Evolutionary conservation across 2,113 vertebrate genomes (phyloP).

Genomic region (Saimiri boliviensis): DNA sequence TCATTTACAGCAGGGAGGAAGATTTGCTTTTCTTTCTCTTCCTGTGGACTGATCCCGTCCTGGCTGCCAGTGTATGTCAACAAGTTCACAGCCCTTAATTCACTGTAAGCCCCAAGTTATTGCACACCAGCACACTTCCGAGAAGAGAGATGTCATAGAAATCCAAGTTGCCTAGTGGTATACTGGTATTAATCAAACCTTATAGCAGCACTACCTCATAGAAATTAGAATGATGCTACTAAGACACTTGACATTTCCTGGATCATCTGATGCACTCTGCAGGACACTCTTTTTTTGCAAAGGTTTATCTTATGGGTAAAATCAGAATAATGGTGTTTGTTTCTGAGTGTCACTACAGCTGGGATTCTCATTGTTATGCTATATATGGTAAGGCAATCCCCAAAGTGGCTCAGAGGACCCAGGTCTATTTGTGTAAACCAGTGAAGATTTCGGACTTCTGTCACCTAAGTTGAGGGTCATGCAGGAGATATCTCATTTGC

Average conservation of each 20-base stretch:
- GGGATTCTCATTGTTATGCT: background rate
- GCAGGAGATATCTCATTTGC: background rate
- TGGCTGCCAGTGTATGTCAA: slow-evolving; percentile 68
- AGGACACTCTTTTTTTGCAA: background rate
- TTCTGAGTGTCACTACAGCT: background rate
- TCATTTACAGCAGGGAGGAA: background rate
- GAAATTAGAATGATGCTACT: background rate
- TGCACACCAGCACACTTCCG: slow-evolving; percentile 61
- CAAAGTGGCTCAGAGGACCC: background rate
- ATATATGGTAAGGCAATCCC: background rate
- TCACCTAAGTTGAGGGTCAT: background rate
- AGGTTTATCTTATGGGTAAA: slow-evolving; percentile 13
- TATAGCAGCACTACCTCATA: background rate
- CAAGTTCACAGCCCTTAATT: slow-evolving; percentile 76
- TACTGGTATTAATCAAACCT: slow-evolving; percentile 37
- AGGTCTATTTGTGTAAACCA: too few species aligned
- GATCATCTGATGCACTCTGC: slow-evolving; percentile 19
- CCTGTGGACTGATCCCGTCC: slow-evolving; percentile 54
- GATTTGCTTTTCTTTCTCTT: slow-evolving; percentile 57
- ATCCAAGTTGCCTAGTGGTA: slow-evolving; percentile 30
- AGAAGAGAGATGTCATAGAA: slow-evolving; percentile 54
- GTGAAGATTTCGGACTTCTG: background rate
- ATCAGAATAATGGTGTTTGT: background rate
- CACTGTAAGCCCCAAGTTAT: slow-evolving; percentile 71
- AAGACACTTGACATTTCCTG: slow-evolving; percentile 41